These are phyloP conservation scores for Phthorimaea operculella DNA, from an alignment of 1,140 invertebrate genomes.

Conservation along the genomic window DNA sequence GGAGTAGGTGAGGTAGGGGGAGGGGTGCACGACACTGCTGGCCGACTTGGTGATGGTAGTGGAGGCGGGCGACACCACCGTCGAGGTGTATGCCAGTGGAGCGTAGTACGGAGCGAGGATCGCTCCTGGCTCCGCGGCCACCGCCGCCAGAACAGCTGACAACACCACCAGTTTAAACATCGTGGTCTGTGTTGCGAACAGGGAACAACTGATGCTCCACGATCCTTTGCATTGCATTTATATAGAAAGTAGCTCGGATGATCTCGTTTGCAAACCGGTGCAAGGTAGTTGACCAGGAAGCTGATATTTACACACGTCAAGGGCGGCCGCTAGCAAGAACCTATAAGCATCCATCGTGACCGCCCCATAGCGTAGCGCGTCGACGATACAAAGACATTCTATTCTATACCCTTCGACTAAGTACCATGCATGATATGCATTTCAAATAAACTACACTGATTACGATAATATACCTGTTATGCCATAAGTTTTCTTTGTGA, in stretches of 20 bases:
- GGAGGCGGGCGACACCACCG: slow-evolving; percentile 36
- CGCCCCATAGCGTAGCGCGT: slow-evolving; percentile 5
- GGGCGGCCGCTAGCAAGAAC: slow-evolving; percentile 36
- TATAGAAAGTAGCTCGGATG: slow-evolving; percentile 53
- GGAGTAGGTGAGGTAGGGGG: slow-evolving; percentile 33
- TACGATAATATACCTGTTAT: no score
- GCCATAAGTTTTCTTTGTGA: no score
- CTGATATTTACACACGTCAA: slow-evolving; percentile 52
- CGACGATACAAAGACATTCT: neutral
- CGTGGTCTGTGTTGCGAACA: slow-evolving; percentile 57
- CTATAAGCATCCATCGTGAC: slow-evolving; percentile 39
- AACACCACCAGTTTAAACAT: slow-evolving; percentile 73
- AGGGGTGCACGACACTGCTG: slow-evolving; percentile 56
- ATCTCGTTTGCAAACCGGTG: slow-evolving; percentile 56
- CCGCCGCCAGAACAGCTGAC: slow-evolving; percentile 65
- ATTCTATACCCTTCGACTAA: neutral
- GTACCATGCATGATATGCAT: no score
- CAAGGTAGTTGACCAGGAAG: slow-evolving; percentile 49
- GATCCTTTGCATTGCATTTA: slow-evolving; percentile 46
- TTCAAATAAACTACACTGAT: no score
- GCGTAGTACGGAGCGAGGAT: slow-evolving; percentile 24
- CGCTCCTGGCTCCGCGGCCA: slow-evolving; percentile 43
- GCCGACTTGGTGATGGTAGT: slow-evolving; percentile 45
- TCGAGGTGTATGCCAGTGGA: slow-evolving; percentile 52
- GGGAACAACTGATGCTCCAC: slow-evolving; percentile 48